A percentile compares a stretch with the other conserved stretches of the same genome.
Conservation (phyloP, 1,140 invertebrate genomes). For the Trichomalopsis sarcophagae region DNA sequence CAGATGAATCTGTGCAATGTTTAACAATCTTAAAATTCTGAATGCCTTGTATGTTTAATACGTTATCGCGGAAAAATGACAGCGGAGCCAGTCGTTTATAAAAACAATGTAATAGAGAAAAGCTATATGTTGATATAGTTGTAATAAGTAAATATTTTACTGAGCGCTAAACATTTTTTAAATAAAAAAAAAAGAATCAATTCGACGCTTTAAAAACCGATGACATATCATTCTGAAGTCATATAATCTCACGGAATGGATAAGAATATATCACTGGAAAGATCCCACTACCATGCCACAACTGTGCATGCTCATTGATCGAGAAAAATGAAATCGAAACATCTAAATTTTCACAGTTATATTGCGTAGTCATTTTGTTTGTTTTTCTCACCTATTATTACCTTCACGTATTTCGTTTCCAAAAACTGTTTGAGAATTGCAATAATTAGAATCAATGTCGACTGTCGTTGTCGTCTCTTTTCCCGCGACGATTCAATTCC, state of each 20-base stretch:
- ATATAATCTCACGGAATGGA: not conserved
- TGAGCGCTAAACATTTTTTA: too few relatives aligned
- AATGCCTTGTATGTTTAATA: not conserved
- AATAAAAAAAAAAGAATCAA: too few relatives aligned
- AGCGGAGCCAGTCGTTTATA: not conserved
- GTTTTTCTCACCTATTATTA: not conserved
- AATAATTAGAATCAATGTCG: not conserved
- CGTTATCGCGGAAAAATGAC: not conserved
- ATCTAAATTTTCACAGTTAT: too few relatives aligned
- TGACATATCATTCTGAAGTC: not conserved
- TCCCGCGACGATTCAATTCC: slow-evolving; percentile 10
- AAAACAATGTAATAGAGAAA: not conserved
- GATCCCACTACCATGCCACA: too few relatives aligned
- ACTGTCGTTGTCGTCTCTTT: not conserved
- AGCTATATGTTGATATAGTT: not conserved
- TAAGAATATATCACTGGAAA: slow-evolving; percentile 14
- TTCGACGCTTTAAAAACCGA: too few relatives aligned
- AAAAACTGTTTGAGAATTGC: not conserved
- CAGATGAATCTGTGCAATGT: slow-evolving; percentile 10
- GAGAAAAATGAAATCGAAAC: too few relatives aligned
- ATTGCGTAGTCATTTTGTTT: too few relatives aligned
- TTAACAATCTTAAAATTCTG: not conserved
- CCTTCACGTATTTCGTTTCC: not conserved
- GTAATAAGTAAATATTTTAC: too few relatives aligned
- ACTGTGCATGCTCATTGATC: too few relatives aligned